Evolutionary conservation across 1,140 invertebrate species (phyloP).

Genomic region (Psilanteris sp.): DNA sequence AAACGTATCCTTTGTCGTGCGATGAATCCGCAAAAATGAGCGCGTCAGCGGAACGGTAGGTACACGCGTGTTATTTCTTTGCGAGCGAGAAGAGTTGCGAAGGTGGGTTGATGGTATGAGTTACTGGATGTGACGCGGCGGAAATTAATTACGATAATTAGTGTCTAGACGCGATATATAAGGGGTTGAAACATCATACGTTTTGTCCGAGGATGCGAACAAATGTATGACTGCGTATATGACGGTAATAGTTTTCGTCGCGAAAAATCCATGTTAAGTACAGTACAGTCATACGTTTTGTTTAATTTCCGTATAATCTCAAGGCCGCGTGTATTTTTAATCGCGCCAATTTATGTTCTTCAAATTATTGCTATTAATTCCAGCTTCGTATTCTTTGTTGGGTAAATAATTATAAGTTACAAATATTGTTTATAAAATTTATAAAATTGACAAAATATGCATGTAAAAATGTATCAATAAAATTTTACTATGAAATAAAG

Average conservation of each 20-base stretch:
- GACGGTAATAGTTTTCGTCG: constrained; percentile 35
- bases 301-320: no score
- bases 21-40: constrained; percentile 28
- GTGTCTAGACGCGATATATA: constrained; percentile 37
- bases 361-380: no score
- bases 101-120: constrained; percentile 35
- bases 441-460: no score
- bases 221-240: constrained; percentile 34
- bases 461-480: no score
- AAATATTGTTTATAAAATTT: no score
- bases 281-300: constrained; percentile 21
- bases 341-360: no score
- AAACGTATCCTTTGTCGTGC: constrained; percentile 37
- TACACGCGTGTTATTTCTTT: constrained; percentile 10
- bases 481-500: no score
- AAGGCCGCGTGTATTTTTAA: no score
- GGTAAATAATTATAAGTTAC: no score
- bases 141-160: constrained; percentile 64
- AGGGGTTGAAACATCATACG: constrained; percentile 32
- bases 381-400: no score
- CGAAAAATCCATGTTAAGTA: constrained; percentile 25
- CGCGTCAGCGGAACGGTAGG: constrained; percentile 42
- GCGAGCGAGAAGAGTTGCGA: constrained; percentile 14
- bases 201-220: constrained; percentile 25
- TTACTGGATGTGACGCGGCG: constrained; percentile 42